Evolutionary conservation across 2,888 invertebrate genomes (phyloP), one percentile per base, ranked within the genome.

Genomic region (Agriopis marginaria): DNA sequence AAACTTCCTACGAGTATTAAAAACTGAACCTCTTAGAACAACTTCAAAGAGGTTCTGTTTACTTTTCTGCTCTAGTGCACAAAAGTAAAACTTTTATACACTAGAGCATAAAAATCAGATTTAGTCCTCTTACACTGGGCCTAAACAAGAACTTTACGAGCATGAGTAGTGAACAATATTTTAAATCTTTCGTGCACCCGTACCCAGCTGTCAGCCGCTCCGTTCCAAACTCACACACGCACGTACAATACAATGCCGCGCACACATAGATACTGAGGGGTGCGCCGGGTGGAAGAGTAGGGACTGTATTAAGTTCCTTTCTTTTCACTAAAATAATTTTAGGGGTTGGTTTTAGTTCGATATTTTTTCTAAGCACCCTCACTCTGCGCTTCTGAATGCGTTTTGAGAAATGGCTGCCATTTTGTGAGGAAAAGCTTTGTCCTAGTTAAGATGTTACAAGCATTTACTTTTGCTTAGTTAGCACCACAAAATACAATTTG

Each of bases 311-410:
- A 94, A 93, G 93, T 93, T 93, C 91, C 93, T 92, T 94, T 94
- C 93, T 93, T 94, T 94, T 92, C 93, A 93, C 93, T 94, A 93
- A 93, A 93, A 94, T 94, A 91, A 93, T 94, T 94, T 94, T 93
- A 92, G 92, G 94, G 93, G 94, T 88, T 91, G 92, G 91, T 90
- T 93, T 89, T 92, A 92, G 92, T 93, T 91, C 88, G 89, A 91
- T 92, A 91, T 93, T 89, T 93, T 92, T 93, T 91, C 86, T 83
- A 82, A 88, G 89, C 88, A 88, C 84, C 85, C 86, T 80, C 83
- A 40, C 58, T 70, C 53, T 81, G 77, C 75, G 83, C 84, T 84
- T 83, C 85, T 83, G 91, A 91, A 91, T 90, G 86, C 87, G 85
- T 89, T 86, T 90, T 90, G 89, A 90, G 89, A 91, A 91, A 93